phyloP scores from a whole-genome alignment of 2,797 vertebrate genomes.

The Karalla daura region DNA sequence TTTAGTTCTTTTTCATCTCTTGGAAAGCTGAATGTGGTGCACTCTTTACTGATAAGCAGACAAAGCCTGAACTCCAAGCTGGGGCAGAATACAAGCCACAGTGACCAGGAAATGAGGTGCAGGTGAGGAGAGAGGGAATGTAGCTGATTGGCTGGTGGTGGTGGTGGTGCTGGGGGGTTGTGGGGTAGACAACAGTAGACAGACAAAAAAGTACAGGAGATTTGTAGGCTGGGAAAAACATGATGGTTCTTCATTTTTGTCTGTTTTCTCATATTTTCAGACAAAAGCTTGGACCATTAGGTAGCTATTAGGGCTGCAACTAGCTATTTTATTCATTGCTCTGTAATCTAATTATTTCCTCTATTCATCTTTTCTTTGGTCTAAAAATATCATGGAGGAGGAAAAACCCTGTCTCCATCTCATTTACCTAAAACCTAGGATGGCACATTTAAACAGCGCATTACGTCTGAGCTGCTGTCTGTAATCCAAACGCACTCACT shows the following conservation, averaged over 20 bases:
- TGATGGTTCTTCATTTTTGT: too few species aligned
- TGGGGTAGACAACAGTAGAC: too few species aligned
- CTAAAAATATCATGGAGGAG: not conserved
- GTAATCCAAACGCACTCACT: not conserved
- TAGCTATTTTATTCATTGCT: conserved; percentile 5
- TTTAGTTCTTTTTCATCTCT: too few species aligned
- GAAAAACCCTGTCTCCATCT: not conserved
- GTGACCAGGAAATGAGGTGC: too few species aligned
- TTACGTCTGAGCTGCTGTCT: not conserved
- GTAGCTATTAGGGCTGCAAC: not conserved
- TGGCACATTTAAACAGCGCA: not conserved
- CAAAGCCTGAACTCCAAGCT: too few species aligned
- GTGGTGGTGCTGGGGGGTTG: too few species aligned
- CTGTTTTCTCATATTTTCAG: not conserved
- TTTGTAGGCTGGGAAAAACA: too few species aligned
- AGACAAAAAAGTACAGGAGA: not conserved
- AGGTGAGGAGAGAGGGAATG: too few species aligned
- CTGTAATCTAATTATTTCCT: not conserved
- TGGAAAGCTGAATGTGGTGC: too few species aligned
- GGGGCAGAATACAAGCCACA: too few species aligned
- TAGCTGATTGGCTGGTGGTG: too few species aligned
- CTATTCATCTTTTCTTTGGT: not conserved
- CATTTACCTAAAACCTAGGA: not conserved
- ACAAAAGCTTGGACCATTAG: not conserved
- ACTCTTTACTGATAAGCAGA: too few species aligned